These are phyloP conservation scores for Zonitis immaculata DNA, from an alignment of 2,888 invertebrate genomes.

Conservation along the genomic window DNA sequence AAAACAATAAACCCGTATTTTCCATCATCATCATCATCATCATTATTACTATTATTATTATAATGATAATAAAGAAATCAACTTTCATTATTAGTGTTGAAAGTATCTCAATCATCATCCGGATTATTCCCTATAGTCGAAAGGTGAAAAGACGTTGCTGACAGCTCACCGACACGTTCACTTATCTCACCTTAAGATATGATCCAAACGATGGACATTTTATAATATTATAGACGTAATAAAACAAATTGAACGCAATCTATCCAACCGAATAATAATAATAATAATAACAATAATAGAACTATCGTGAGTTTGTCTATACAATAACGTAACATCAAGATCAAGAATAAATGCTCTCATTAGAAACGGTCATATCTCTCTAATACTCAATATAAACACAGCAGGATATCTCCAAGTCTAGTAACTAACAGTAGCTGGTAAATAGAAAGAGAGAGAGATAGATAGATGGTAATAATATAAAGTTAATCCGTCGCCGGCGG, in stretches of 20 bases:
- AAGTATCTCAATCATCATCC: background rate
- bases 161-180: background rate
- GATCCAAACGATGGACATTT: background rate
- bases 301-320: background rate
- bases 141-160: background rate
- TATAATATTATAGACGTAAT: background rate
- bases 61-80: background rate
- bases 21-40: too few relatives aligned
- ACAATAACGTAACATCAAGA: too few relatives aligned
- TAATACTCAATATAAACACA: background rate
- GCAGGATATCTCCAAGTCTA: background rate
- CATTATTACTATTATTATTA: too few relatives aligned
- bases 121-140: background rate
- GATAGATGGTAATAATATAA: too few relatives aligned
- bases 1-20: background rate
- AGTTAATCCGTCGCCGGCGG: constrained; percentile 31
- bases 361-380: background rate
- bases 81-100: background rate
- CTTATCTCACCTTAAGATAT: background rate
- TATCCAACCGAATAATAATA: background rate
- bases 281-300: background rate
- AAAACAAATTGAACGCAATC: background rate
- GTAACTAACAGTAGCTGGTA: too few relatives aligned
- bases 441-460: too few relatives aligned
- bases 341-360: background rate